phyloP scores from a whole-genome alignment of 2,888 invertebrate genomes.

The Parnassius orleans region DNA sequence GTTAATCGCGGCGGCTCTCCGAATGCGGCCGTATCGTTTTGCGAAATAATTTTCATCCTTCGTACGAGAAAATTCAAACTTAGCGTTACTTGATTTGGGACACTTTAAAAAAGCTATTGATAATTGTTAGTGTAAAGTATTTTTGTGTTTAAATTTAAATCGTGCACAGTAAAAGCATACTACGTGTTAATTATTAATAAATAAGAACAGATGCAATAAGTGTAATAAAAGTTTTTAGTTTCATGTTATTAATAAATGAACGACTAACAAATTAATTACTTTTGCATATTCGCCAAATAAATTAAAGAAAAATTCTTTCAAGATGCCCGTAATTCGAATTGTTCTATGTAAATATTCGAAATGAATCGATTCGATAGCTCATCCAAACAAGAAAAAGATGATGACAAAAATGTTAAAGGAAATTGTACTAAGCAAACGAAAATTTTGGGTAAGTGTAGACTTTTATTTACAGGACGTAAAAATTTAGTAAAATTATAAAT shows the following conservation, averaged over 20 bases:
- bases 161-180: no score
- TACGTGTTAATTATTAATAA: no score
- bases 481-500: no score
- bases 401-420: constrained; percentile 54
- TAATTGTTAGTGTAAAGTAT: no score
- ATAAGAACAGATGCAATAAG: no score
- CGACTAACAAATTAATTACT: no score
- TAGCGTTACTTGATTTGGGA: background rate
- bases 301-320: background rate
- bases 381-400: constrained; percentile 57
- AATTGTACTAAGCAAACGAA: constrained; percentile 71
- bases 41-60: background rate
- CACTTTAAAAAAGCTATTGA: no score
- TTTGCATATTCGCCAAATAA: no score
- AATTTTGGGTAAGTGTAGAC: constrained; percentile 56
- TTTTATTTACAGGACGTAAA: no score
- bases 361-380: constrained; percentile 69
- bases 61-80: constrained; percentile 4
- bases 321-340: background rate
- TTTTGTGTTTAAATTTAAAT: no score
- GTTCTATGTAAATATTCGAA: constrained; percentile 38
- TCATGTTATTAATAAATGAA: no score
- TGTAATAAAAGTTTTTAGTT: no score
- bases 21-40: constrained; percentile 7
- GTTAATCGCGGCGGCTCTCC: constrained; percentile 13